Percentiles rank a stretch among this genome's conserved stretches.
Conservation (phyloP, 2,113 vertebrate genomes). For the Hoplias malabaricus region DNA sequence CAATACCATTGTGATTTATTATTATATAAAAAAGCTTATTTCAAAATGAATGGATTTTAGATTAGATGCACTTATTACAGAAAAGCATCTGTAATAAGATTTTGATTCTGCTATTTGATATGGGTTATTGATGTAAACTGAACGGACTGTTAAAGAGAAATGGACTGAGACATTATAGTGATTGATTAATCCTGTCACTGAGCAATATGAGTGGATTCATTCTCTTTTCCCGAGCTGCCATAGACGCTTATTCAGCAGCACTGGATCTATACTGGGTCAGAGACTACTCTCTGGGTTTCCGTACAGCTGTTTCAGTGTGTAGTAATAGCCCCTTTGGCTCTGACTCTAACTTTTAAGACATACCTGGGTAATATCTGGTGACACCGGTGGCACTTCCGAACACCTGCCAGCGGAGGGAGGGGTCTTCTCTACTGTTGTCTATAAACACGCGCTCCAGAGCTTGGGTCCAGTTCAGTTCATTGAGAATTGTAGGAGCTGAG, state of each 20-base stretch:
- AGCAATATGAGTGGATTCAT: neutral
- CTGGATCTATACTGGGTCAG: neutral
- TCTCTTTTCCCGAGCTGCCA: neutral
- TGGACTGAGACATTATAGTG: slow-evolving; percentile 13
- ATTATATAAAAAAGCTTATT: neutral
- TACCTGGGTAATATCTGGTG: slow-evolving; percentile 96
- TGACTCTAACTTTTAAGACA: neutral
- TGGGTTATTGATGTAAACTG: slow-evolving; percentile 13
- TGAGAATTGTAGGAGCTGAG: slow-evolving; percentile 90
- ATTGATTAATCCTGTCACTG: slow-evolving; percentile 15
- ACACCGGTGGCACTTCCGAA: slow-evolving; percentile 96
- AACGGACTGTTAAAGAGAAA: slow-evolving; percentile 1
- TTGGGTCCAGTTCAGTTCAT: slow-evolving; percentile 97
- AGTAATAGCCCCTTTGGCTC: neutral
- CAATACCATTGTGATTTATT: too few species aligned
- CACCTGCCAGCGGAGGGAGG: slow-evolving; percentile 94
- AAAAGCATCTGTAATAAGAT: neutral
- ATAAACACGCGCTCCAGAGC: slow-evolving; percentile 92
- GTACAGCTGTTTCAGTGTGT: neutral
- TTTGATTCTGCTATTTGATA: neutral
- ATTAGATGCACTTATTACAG: neutral
- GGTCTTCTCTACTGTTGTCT: slow-evolving; percentile 89
- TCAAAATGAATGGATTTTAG: neutral
- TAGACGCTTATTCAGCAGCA: neutral
- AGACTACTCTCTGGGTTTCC: neutral